Percentiles rank a stretch among this genome's conserved stretches.
phyloP scores from a whole-genome alignment of 2,797 vertebrate genomes.

The Sebastes ruberrimus region DNA sequence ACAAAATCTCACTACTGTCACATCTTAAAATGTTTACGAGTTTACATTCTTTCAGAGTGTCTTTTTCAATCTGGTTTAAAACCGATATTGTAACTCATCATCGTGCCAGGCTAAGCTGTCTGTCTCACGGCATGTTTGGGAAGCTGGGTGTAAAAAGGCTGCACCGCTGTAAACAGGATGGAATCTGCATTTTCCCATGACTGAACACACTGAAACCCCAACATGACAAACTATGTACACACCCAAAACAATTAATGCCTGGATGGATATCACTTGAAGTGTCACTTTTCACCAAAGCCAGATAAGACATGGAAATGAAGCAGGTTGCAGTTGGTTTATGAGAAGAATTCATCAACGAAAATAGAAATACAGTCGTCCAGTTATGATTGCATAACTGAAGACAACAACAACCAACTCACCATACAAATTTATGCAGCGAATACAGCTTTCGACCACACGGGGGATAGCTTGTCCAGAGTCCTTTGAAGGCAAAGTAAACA shows the following conservation, averaged over 20 bases:
- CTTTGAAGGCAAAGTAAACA: slow-evolving; percentile 72
- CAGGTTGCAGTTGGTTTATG: background rate
- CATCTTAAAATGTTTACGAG: slow-evolving; percentile 2
- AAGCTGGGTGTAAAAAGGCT: background rate
- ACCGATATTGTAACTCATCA: slow-evolving; percentile 1
- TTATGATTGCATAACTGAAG: background rate
- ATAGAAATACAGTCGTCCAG: background rate
- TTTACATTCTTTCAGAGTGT: background rate
- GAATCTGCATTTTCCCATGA: slow-evolving; percentile 51
- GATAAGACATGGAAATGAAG: background rate
- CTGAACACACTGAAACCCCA: slow-evolving; percentile 17
- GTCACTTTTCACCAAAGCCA: slow-evolving; percentile 7
- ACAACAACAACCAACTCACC: slow-evolving; percentile 81
- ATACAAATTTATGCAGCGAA: slow-evolving; percentile 97
- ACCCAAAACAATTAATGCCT: slow-evolving; percentile 35
- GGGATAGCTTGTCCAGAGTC: slow-evolving; percentile 97
- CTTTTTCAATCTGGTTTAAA: background rate
- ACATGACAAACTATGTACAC: slow-evolving; percentile 22
- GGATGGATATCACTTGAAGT: slow-evolving; percentile 10
- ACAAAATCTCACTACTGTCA: background rate
- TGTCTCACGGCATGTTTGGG: background rate
- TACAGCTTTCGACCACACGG: slow-evolving; percentile 96
- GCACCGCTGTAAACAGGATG: slow-evolving; percentile 33
- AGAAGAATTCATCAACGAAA: background rate
- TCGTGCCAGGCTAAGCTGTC: background rate